Percentiles rank a stretch among this genome's conserved stretches.
phyloP scores from a whole-genome alignment of 2,797 vertebrate genomes.

The Hydrophis major region DNA sequence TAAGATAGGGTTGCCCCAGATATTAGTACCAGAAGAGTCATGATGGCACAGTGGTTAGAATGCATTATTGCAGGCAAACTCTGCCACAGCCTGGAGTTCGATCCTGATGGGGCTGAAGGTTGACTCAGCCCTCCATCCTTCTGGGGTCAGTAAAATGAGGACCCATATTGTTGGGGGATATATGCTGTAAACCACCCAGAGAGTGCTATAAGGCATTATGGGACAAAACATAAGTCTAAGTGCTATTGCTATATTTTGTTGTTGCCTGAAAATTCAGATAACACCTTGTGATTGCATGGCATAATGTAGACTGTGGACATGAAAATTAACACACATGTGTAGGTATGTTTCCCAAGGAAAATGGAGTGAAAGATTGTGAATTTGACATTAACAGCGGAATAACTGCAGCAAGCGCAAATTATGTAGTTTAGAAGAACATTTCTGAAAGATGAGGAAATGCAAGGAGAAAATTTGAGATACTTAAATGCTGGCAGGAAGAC shows the following conservation, averaged over 20 bases:
- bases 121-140: no score
- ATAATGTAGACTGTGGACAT: not conserved
- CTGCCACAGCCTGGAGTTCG: no score
- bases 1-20: not conserved
- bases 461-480: not conserved
- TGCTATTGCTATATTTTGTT: not conserved
- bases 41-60: not conserved
- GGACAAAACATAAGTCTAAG: not conserved
- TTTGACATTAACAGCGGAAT: not conserved
- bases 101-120: no score
- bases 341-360: not conserved
- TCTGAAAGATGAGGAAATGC: not conserved
- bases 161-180: no score
- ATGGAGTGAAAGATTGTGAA: not conserved
- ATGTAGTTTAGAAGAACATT: not conserved
- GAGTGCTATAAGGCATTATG: not conserved
- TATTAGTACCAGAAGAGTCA: not conserved
- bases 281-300: no score
- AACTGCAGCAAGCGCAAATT: not conserved
- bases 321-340: not conserved
- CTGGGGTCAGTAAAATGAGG: no score
- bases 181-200: no score
- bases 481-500: not conserved
- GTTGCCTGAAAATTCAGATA: not conserved
- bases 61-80: not conserved